Conservation (phyloP, 2,888 invertebrate genomes). For the Polyommatus iphigenia region DNA sequence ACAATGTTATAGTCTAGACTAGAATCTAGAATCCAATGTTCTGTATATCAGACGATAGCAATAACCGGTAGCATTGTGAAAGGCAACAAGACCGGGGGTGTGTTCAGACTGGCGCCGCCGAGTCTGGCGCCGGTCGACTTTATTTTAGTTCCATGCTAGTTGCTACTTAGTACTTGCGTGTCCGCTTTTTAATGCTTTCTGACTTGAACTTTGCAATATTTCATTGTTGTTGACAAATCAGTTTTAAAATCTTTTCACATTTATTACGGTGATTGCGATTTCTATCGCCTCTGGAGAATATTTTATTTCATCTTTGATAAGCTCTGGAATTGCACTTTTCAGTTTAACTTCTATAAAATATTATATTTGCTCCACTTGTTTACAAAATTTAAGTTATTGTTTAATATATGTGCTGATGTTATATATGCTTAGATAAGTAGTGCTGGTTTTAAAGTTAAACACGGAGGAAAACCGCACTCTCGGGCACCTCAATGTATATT, state of each 20-base stretch:
- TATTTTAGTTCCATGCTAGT: slow-evolving; percentile 33
- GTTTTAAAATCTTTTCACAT: not conserved
- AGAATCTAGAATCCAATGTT: slow-evolving; percentile 32
- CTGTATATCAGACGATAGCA: slow-evolving; percentile 10
- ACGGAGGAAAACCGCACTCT: slow-evolving; percentile 8
- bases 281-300: not conserved
- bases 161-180: slow-evolving; percentile 29
- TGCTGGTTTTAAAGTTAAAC: slow-evolving; percentile 14
- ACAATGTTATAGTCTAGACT: not conserved
- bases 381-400: not conserved
- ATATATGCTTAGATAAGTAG: not conserved
- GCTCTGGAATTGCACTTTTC: not conserved
- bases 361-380: not conserved
- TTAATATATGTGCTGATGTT: not conserved
- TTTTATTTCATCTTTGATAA: not conserved
- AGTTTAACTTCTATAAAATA: not conserved
- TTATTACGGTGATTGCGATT: not conserved
- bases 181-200: slow-evolving; percentile 24
- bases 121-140: slow-evolving; percentile 57
- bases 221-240: slow-evolving; percentile 21
- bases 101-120: slow-evolving; percentile 44
- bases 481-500: slow-evolving; percentile 6
- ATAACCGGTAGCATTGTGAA: slow-evolving; percentile 38
- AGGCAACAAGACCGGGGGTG: slow-evolving; percentile 33
- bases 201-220: slow-evolving; percentile 27